Evolutionary conservation across 2,888 invertebrate species (phyloP).

Genomic region (Dasysyrphus tricinctus): DNA sequence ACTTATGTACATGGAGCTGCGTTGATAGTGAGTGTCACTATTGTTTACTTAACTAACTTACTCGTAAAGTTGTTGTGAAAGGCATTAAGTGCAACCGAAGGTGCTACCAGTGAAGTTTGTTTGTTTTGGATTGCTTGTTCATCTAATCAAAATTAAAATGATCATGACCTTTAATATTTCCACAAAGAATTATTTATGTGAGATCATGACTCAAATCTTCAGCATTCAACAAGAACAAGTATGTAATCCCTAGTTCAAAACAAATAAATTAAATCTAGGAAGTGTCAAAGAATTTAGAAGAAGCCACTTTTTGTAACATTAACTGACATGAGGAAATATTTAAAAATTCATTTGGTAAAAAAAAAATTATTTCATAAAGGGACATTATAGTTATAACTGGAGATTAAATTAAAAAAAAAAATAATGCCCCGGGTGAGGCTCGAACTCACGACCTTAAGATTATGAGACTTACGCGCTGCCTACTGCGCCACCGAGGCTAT

Average conservation of each 20-base stretch:
- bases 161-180: not conserved
- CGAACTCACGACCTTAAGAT: constrained; percentile 76
- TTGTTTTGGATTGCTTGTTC: not conserved
- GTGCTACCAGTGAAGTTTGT: not conserved
- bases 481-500: constrained; percentile 74
- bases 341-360: no score
- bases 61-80: constrained; percentile 7
- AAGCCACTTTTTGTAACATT: no score
- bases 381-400: not conserved
- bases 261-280: no score
- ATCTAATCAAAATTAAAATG: constrained; percentile 7
- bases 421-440: constrained; percentile 74
- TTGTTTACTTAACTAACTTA: constrained; percentile 6
- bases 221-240: no score
- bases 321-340: no score
- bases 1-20: not conserved
- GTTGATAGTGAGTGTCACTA: constrained; percentile 22
- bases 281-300: no score
- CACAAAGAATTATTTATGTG: not conserved
- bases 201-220: not conserved
- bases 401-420: constrained; percentile 21
- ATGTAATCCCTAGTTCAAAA: no score
- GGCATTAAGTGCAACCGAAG: constrained; percentile 2
- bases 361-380: no score
- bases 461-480: constrained; percentile 76